phyloP scores from a whole-genome alignment of 2,888 invertebrate species.

The Caenorhabditis imperialis region DNA sequence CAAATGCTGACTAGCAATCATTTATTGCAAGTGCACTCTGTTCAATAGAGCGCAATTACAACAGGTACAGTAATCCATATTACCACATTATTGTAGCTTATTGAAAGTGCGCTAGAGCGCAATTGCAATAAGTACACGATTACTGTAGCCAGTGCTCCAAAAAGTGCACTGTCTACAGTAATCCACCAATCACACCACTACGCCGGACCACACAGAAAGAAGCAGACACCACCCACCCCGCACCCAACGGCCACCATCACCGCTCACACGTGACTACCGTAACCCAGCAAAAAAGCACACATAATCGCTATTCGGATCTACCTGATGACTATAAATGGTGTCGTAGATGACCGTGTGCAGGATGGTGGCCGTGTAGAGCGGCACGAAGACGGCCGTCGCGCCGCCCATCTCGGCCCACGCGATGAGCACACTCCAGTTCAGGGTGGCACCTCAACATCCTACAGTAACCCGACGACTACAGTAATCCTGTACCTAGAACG shows the following conservation, averaged over 20 bases:
- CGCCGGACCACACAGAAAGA: too few relatives aligned
- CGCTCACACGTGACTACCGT: slow-evolving; percentile 12
- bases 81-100: not conserved
- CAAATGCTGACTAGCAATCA: too few relatives aligned
- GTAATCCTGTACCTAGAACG: slow-evolving; percentile 81
- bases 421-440: slow-evolving; percentile 80
- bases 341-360: slow-evolving; percentile 97
- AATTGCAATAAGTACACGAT: not conserved
- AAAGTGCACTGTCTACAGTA: too few relatives aligned
- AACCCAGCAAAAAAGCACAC: too few relatives aligned
- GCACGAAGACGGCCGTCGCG: slow-evolving; percentile 58
- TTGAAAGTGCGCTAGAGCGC: not conserved
- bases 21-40: too few relatives aligned
- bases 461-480: not conserved
- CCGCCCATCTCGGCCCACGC: slow-evolving; percentile 78
- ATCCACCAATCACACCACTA: too few relatives aligned
- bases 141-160: too few relatives aligned
- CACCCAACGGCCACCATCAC: slow-evolving; percentile 23
- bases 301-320: slow-evolving; percentile 74
- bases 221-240: not conserved
- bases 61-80: slow-evolving; percentile 12
- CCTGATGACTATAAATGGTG: slow-evolving; percentile 98
- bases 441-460: slow-evolving; percentile 66
- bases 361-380: slow-evolving; percentile 84
- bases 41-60: too few relatives aligned